Conservation (phyloP, 2,113 vertebrate species). For the Acinonyx jubatus region DNA sequence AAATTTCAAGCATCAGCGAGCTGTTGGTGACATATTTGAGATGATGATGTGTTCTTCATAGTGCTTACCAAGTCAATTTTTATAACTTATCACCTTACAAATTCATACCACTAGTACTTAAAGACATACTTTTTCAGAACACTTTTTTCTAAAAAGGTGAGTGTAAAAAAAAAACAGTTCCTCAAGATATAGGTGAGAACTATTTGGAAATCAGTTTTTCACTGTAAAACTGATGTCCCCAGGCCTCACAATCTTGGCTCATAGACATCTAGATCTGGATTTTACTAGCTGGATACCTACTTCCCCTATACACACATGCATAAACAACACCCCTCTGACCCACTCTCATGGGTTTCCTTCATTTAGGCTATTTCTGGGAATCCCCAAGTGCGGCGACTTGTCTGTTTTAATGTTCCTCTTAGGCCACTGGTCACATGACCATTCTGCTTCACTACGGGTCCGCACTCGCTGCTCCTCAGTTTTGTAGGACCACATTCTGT, state of each 20-base stretch:
- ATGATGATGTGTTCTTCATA: not conserved
- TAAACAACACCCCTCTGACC: not conserved
- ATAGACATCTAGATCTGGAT: not conserved
- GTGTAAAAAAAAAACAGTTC: not conserved
- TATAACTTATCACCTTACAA: not conserved
- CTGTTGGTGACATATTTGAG: not conserved
- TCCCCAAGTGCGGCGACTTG: not conserved
- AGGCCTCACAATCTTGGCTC: not conserved
- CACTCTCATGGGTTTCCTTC: not conserved
- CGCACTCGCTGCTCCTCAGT: not conserved
- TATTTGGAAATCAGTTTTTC: constrained; percentile 17
- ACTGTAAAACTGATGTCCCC: not conserved
- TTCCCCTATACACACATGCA: not conserved
- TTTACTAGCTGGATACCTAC: not conserved
- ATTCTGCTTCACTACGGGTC: not conserved
- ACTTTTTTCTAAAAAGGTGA: not conserved
- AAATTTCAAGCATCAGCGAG: not conserved
- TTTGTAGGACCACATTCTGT: not conserved
- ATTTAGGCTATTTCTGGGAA: not conserved
- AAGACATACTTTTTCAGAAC: not conserved
- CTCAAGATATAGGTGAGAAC: not conserved
- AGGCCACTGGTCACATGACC: accelerated
- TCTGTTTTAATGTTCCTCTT: not conserved
- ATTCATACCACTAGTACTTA: not conserved
- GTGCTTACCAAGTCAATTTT: not conserved